These are phyloP conservation scores for Sebastes hopkinsi DNA, from an alignment of 2,797 vertebrate genomes.

Conservation along the genomic window DNA sequence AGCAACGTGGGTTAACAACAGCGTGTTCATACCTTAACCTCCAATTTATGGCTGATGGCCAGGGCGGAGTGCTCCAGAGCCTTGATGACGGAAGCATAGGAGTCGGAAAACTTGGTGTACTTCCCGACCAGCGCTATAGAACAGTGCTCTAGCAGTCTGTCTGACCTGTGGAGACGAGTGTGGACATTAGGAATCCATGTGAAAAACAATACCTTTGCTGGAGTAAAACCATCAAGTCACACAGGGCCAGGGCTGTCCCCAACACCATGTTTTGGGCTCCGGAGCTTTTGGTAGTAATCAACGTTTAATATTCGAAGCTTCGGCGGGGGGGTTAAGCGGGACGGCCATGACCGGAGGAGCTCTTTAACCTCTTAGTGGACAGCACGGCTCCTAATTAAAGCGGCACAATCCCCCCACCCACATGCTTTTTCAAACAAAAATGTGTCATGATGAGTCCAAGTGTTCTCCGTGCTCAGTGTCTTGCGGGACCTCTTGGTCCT, in stretches of 20 bases:
- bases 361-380: too few species aligned
- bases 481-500: too few species aligned
- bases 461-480: too few species aligned
- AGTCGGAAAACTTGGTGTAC: constrained; percentile 96
- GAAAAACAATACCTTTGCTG: neutral
- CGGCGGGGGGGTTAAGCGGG: too few species aligned
- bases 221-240: neutral
- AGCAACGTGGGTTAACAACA: neutral
- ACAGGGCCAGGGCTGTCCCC: neutral
- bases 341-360: too few species aligned
- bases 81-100: constrained; percentile 96
- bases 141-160: constrained; percentile 90
- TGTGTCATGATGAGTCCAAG: too few species aligned
- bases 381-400: too few species aligned
- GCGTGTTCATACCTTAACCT: constrained; percentile 88
- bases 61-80: constrained; percentile 95
- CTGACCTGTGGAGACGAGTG: constrained; percentile 81
- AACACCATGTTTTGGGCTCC: too few species aligned
- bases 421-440: too few species aligned
- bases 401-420: too few species aligned
- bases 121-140: constrained; percentile 96
- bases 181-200: accelerated
- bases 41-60: constrained; percentile 93
- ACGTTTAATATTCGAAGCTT: too few species aligned
- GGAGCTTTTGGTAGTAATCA: too few species aligned